These are phyloP conservation scores for Chrysopilus asiliformis DNA, from an alignment of 2,888 invertebrate species.

Conservation along the genomic window DNA sequence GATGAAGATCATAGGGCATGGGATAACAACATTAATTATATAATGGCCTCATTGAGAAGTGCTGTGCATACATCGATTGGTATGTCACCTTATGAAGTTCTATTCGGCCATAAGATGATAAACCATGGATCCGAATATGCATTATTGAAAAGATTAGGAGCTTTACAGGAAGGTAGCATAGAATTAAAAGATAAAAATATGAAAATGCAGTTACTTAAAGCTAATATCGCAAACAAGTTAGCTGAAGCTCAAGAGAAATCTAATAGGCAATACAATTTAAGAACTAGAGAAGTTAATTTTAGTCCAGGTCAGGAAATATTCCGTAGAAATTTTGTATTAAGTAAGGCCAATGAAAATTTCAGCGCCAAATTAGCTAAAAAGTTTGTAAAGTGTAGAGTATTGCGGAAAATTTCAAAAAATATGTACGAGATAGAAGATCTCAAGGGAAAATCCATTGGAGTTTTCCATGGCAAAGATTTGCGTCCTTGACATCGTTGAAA, in stretches of 20 bases:
- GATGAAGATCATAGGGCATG: constrained; percentile 15
- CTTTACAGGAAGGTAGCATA: too few species aligned
- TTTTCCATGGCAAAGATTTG: too few species aligned
- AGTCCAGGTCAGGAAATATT: neutral
- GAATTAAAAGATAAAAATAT: too few species aligned
- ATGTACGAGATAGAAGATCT: too few species aligned
- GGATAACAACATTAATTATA: constrained; percentile 19
- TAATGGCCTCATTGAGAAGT: constrained; percentile 20
- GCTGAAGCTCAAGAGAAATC: too few species aligned
- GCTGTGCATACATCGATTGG: constrained; percentile 19
- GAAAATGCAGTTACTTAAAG: neutral
- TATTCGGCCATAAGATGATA: constrained; percentile 18
- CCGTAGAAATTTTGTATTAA: constrained; percentile 2
- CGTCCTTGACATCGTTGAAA: too few species aligned
- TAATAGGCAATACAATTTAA: neutral
- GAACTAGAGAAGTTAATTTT: neutral
- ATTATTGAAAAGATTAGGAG: constrained; percentile 1
- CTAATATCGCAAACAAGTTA: too few species aligned
- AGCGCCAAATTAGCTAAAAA: constrained; percentile 1
- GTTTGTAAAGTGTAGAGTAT: neutral
- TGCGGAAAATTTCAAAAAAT: too few species aligned
- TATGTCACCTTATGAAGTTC: constrained; percentile 16
- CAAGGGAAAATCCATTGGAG: neutral
- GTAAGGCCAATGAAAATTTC: neutral
- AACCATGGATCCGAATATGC: constrained; percentile 7